Evolutionary conservation across 2,797 vertebrate genomes (phyloP).

Genomic region (Pachyuromys duprasi): DNA sequence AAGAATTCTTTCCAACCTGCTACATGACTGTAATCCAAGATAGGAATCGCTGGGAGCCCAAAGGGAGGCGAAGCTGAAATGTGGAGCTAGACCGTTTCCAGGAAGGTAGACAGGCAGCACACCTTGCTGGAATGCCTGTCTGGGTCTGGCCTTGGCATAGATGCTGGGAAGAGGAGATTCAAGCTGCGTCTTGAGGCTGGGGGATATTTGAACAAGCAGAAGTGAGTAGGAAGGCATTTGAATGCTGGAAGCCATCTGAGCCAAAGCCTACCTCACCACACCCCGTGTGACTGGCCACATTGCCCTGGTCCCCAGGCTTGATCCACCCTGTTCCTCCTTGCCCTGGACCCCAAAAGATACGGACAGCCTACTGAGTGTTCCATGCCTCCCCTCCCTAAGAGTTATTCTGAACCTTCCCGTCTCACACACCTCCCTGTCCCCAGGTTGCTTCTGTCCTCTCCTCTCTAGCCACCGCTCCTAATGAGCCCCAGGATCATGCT

Average conservation of each 20-base stretch:
- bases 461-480: neutral
- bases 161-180: conserved; percentile 64
- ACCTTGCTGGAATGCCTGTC: conserved; percentile 9
- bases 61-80: conserved; percentile 69
- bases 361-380: neutral
- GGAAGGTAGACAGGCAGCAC: conserved; percentile 35
- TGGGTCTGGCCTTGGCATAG: conserved; percentile 42
- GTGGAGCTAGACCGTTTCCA: conserved; percentile 26
- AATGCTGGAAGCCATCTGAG: neutral
- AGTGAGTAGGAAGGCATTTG: neutral
- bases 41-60: conserved; percentile 66
- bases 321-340: neutral
- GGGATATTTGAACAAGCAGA: neutral
- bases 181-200: neutral
- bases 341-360: neutral
- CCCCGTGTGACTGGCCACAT: accelerated
- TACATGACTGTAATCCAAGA: conserved; percentile 71
- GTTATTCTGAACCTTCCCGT: neutral
- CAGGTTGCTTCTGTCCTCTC: neutral
- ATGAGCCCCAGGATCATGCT: neutral
- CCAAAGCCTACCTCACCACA: neutral
- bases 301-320: neutral
- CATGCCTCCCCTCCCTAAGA: neutral
- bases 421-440: neutral
- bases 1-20: conserved; percentile 76